Percentiles rank a stretch among this genome's conserved stretches.
Conservation (phyloP, 2,888 invertebrate genomes). For the Sceliomorpha sp. region DNA sequence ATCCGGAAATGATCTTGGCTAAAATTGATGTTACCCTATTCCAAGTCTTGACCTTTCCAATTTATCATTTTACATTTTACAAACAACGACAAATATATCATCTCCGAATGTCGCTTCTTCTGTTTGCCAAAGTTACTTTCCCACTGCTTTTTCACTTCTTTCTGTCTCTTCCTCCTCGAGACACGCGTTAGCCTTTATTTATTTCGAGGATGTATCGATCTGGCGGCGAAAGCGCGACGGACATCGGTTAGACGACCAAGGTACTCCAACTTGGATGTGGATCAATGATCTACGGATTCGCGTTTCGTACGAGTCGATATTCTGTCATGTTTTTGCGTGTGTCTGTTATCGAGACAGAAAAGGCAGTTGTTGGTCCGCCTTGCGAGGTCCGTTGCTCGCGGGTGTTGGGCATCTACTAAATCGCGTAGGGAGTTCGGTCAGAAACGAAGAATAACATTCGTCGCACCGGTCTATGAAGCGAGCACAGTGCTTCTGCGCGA, state of each 20-base stretch:
- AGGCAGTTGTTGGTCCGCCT: background rate
- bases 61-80: no score
- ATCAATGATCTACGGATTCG: background rate
- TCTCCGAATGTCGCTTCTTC: no score
- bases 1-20: no score
- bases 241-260: no score
- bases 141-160: no score
- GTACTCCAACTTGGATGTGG: no score
- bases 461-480: constrained; percentile 54
- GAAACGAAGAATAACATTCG: constrained; percentile 49
- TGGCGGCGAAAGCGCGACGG: background rate
- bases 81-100: no score
- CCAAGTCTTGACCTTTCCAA: no score
- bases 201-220: background rate
- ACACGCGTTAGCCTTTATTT: background rate
- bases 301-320: background rate
- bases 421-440: constrained; percentile 61
- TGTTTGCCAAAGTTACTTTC: no score
- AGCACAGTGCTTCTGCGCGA: constrained; percentile 62
- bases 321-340: constrained; percentile 15
- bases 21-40: no score
- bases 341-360: background rate
- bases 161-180: no score
- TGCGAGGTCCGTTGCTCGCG: constrained; percentile 59
- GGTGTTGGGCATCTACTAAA: constrained; percentile 70